phyloP scores from a whole-genome alignment of 2,113 vertebrate species.

The Polypterus senegalus region DNA sequence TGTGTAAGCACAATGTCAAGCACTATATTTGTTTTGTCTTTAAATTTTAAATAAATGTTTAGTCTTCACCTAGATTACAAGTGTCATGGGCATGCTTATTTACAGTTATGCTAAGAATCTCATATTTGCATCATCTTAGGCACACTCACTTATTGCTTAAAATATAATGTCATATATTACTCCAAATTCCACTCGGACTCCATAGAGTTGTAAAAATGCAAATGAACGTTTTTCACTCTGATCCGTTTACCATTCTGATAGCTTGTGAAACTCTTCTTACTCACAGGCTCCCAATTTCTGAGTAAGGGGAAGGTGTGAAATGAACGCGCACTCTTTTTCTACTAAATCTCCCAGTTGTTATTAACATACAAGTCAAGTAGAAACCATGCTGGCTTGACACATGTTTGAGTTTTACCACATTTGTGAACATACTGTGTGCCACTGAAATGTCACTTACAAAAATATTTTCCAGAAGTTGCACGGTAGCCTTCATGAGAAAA shows the following conservation, averaged over 20 bases:
- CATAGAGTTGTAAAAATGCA: neutral
- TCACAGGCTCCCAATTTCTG: neutral
- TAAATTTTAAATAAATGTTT: too few species aligned
- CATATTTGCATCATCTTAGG: too few species aligned
- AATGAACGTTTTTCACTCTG: neutral
- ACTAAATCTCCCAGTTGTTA: constrained; percentile 1
- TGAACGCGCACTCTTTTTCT: neutral
- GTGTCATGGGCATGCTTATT: too few species aligned
- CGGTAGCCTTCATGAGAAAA: neutral
- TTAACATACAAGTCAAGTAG: neutral
- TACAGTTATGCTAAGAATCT: too few species aligned
- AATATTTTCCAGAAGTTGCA: neutral
- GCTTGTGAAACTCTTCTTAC: neutral
- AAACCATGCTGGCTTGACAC: neutral
- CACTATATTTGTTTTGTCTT: too few species aligned
- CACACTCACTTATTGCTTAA: too few species aligned
- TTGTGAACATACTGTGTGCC: neutral
- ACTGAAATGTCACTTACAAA: neutral
- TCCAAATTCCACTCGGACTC: too few species aligned
- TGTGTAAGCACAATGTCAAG: too few species aligned
- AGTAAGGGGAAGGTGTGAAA: neutral
- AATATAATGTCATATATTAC: too few species aligned
- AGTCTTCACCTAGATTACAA: too few species aligned
- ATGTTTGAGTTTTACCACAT: neutral
- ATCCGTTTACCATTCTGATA: neutral